Evolutionary conservation across 2,113 vertebrate species (phyloP).

Genomic region (Proteles cristata): DNA sequence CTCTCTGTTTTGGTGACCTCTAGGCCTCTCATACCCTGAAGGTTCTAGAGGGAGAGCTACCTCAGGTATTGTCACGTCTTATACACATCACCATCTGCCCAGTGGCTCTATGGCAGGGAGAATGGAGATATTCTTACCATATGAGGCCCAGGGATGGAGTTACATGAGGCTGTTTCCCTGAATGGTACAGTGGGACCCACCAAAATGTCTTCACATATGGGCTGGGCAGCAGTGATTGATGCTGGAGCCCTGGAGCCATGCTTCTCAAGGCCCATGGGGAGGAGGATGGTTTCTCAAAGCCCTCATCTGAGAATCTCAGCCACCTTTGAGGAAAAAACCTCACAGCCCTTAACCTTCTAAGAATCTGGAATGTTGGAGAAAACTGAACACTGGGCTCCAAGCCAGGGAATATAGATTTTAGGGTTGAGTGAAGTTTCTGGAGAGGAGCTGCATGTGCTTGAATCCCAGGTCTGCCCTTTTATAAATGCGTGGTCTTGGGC

Average conservation of each 20-base stretch:
- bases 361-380: neutral
- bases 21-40: neutral
- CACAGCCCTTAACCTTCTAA: neutral
- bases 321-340: neutral
- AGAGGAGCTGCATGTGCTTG: neutral
- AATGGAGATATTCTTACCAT: neutral
- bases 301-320: neutral
- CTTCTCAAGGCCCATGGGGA: neutral
- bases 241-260: neutral
- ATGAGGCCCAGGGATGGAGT: neutral
- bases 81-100: neutral
- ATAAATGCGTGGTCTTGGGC: neutral
- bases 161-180: neutral
- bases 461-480: neutral
- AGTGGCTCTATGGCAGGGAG: neutral
- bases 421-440: neutral
- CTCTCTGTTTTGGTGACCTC: neutral
- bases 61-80: neutral
- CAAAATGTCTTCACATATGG: neutral
- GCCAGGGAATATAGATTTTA: neutral
- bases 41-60: neutral
- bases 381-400: neutral
- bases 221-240: neutral
- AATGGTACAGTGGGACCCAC: neutral
- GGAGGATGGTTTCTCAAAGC: neutral